Evolutionary conservation across 2,797 vertebrate species (phyloP).

Genomic region (Onychomys leucogaster): DNA sequence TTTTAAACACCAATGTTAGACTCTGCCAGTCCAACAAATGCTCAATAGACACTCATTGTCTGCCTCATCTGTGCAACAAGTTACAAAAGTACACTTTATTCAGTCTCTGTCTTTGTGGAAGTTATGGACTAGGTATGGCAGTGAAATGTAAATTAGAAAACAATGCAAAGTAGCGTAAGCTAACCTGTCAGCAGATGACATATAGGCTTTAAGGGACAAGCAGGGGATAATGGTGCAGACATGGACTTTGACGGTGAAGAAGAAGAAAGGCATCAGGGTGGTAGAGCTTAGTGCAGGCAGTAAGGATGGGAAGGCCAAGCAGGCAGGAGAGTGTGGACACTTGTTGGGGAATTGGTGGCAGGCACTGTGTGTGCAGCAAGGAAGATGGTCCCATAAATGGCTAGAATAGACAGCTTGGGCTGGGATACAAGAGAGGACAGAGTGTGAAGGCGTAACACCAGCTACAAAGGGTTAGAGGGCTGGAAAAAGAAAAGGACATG

Average conservation of each 20-base stretch:
- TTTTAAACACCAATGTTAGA: background rate
- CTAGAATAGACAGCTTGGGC: background rate
- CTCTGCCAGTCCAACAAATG: conserved; percentile 6
- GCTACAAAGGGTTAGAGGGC: background rate
- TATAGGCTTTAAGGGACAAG: background rate
- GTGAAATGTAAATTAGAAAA: background rate
- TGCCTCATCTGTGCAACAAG: background rate
- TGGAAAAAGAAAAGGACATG: background rate
- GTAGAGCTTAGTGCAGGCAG: background rate
- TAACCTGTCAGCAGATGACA: background rate
- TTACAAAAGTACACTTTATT: background rate
- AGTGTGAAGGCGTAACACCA: background rate
- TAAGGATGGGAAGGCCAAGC: background rate
- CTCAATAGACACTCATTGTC: background rate
- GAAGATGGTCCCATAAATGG: background rate
- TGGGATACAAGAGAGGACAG: no score
- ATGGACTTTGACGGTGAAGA: fast-evolving
- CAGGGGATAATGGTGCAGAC: background rate
- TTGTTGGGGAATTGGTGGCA: background rate
- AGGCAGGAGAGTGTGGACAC: background rate
- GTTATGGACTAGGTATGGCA: background rate
- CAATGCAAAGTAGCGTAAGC: background rate
- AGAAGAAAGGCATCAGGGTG: background rate
- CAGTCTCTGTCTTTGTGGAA: background rate
- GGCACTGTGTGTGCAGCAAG: background rate